Conservation (phyloP, 2,888 invertebrate genomes). For the Homarus gammarus region DNA sequence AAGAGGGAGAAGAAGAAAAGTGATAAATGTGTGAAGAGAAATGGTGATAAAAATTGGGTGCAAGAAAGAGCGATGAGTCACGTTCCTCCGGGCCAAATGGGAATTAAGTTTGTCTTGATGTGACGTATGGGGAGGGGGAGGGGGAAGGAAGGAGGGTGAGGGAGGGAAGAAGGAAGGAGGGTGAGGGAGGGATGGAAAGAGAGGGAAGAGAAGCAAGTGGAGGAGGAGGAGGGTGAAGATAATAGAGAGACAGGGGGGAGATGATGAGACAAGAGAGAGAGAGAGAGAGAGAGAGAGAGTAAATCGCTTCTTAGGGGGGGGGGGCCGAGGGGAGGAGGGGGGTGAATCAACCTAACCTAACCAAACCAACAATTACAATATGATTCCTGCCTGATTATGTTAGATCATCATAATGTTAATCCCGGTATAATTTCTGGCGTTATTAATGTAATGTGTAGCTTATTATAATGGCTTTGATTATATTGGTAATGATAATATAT, state of each 20-base stretch:
- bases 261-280: too few relatives aligned
- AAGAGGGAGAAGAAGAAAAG: not conserved
- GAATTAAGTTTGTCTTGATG: slow-evolving; percentile 55
- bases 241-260: not conserved
- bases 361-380: too few relatives aligned
- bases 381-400: too few relatives aligned
- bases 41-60: not conserved
- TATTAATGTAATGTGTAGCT: too few relatives aligned
- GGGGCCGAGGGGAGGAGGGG: too few relatives aligned
- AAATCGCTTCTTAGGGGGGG: too few relatives aligned
- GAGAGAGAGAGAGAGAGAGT: too few relatives aligned
- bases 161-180: not conserved
- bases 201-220: not conserved
- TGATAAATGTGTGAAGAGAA: not conserved
- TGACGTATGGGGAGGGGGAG: slow-evolving; percentile 1
- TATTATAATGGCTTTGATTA: too few relatives aligned
- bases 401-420: too few relatives aligned
- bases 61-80: slow-evolving; percentile 42
- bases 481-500: too few relatives aligned
- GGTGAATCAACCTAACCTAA: too few relatives aligned
- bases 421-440: too few relatives aligned
- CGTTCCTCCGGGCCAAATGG: slow-evolving; percentile 16
- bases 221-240: not conserved
- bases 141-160: not conserved
- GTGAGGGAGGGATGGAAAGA: not conserved